Percentiles rank a stretch among this genome's conserved stretches.
Conservation (phyloP, 1,140 invertebrate genomes). For the Laodelphax striatellus region DNA sequence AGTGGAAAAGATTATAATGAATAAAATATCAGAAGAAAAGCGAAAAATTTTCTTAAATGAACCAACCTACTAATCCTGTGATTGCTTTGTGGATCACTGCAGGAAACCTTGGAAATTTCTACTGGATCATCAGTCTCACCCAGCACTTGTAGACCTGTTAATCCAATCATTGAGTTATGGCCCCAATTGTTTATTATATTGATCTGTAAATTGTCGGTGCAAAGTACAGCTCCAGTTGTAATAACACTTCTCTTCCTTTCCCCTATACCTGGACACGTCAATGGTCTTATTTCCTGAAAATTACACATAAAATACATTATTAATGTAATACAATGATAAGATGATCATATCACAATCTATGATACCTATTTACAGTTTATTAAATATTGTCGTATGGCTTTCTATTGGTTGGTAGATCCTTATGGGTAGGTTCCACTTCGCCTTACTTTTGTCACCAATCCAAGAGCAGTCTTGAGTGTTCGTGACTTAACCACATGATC, state of each 20-base stretch:
- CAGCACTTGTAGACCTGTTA: conserved; percentile 42
- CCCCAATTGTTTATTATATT: conserved; percentile 19
- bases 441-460: too few relatives aligned
- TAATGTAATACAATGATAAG: neutral
- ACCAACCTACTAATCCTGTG: conserved; percentile 12
- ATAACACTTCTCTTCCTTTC: neutral
- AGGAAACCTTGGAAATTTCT: conserved; percentile 19
- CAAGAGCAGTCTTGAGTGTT: too few relatives aligned
- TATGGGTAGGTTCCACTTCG: too few relatives aligned
- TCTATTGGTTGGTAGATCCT: too few relatives aligned
- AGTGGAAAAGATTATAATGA: too few relatives aligned
- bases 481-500: too few relatives aligned
- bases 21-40: neutral
- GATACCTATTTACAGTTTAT: too few relatives aligned
- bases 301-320: neutral
- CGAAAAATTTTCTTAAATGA: neutral
- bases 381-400: too few relatives aligned
- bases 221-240: conserved; percentile 21
- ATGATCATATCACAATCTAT: neutral
- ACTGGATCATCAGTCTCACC: conserved; percentile 29
- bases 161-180: conserved; percentile 22
- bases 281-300: conserved; percentile 21
- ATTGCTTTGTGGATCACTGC: neutral
- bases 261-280: conserved; percentile 18
- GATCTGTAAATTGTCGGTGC: conserved; percentile 16